Evolutionary conservation across 2,797 vertebrate species (phyloP).

Genomic region (Paguma larvata): DNA sequence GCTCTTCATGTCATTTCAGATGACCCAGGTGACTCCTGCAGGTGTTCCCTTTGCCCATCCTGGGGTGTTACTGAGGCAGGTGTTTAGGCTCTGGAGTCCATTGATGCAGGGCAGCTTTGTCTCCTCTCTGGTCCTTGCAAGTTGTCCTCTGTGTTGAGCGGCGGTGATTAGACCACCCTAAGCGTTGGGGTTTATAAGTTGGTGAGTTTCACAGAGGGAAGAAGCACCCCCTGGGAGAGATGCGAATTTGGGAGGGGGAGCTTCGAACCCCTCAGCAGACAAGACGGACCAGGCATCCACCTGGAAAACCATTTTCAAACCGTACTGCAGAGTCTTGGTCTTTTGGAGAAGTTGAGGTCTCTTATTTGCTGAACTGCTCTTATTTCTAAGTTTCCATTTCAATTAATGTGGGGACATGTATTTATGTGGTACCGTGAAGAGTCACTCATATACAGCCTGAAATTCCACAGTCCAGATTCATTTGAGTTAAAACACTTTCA

Average conservation of each 20-base stretch:
- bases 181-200: background rate
- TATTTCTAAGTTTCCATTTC: slow-evolving; percentile 1
- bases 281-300: background rate
- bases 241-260: background rate
- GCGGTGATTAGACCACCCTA: background rate
- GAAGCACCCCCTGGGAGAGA: background rate
- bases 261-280: background rate
- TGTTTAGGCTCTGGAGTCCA: background rate
- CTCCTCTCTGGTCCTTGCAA: background rate
- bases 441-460: background rate
- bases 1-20: background rate
- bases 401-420: background rate
- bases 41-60: background rate
- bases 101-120: no score
- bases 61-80: background rate
- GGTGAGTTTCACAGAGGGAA: background rate
- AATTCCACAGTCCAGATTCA: slow-evolving; percentile 3
- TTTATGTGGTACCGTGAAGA: background rate
- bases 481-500: background rate
- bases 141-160: background rate
- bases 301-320: background rate
- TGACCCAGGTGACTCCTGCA: background rate
- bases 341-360: background rate
- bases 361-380: background rate
- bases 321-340: slow-evolving; percentile 29